These are phyloP conservation scores for Drosophila heteroneura DNA, from an alignment of 2,888 invertebrate species.

Conservation along the genomic window DNA sequence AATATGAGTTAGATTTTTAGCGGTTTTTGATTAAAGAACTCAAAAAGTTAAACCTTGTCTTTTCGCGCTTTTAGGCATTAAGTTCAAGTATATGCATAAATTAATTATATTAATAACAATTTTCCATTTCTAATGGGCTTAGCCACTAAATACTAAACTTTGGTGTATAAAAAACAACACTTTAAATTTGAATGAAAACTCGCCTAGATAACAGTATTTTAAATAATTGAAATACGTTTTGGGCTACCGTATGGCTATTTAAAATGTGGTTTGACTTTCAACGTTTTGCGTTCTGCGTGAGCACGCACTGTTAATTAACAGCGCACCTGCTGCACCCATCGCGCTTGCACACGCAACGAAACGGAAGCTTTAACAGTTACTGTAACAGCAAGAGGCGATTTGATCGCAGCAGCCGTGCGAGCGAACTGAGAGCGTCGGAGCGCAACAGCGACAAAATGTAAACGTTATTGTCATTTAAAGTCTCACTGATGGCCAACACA, in stretches of 20 bases:
- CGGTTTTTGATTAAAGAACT: background rate
- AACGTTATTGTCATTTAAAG: conserved; percentile 66
- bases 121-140: background rate
- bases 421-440: conserved; percentile 46
- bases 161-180: too few species aligned
- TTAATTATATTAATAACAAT: too few species aligned
- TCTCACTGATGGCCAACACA: conserved; percentile 66
- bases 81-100: too few species aligned
- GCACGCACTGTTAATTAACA: conserved; percentile 48
- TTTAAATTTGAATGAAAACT: too few species aligned
- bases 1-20: background rate
- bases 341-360: conserved; percentile 4
- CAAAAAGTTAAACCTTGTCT: too few species aligned
- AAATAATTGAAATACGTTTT: too few species aligned
- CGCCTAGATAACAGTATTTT: background rate
- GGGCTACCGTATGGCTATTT: background rate
- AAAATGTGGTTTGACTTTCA: background rate
- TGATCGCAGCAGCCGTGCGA: conserved; percentile 58
- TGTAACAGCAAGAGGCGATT: conserved; percentile 28
- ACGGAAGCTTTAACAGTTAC: conserved; percentile 42
- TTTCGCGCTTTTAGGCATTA: too few species aligned
- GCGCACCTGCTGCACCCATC: conserved; percentile 51
- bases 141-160: too few species aligned
- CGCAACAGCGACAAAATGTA: conserved; percentile 36
- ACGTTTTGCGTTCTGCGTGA: conserved; percentile 8